Percentiles rank a stretch among this genome's conserved stretches.
These are phyloP conservation scores for Metaphire vulgaris DNA, from an alignment of 1,140 invertebrate genomes.

Conservation along the genomic window DNA sequence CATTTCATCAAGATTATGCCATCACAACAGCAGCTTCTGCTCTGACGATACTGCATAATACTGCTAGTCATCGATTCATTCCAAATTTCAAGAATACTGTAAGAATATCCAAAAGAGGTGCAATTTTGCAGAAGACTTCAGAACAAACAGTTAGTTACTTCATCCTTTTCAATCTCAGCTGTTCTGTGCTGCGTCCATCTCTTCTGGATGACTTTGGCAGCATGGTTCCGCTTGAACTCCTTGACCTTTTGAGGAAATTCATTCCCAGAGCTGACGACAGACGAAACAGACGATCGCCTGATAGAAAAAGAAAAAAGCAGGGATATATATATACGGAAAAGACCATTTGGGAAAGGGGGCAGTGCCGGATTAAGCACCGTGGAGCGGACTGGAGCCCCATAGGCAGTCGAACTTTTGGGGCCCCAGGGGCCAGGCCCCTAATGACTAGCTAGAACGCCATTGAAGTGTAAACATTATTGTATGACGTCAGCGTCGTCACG, in stretches of 20 bases:
- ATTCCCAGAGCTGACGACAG: not conserved
- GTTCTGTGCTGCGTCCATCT: not conserved
- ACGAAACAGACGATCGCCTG: not conserved
- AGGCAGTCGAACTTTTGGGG: too few species aligned
- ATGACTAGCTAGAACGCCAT: too few species aligned
- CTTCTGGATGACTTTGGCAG: not conserved
- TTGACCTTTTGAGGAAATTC: not conserved
- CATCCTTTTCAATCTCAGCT: not conserved
- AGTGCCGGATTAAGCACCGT: too few species aligned
- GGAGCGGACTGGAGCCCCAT: too few species aligned
- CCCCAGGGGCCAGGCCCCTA: too few species aligned
- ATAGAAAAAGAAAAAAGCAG: too few species aligned
- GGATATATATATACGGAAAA: too few species aligned
- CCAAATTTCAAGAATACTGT: too few species aligned
- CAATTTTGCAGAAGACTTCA: not conserved
- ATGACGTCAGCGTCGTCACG: too few species aligned
- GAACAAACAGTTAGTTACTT: not conserved
- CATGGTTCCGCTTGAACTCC: not conserved
- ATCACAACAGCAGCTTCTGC: not conserved
- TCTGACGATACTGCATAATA: not conserved
- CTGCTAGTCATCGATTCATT: not conserved
- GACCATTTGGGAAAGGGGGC: too few species aligned
- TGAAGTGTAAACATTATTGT: too few species aligned
- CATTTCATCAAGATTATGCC: not conserved
- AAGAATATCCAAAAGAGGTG: not conserved